Evolutionary conservation across 2,797 vertebrate genomes (phyloP), one percentile per base, ranked within the genome.

Genomic region (Varecia variegata): DNA sequence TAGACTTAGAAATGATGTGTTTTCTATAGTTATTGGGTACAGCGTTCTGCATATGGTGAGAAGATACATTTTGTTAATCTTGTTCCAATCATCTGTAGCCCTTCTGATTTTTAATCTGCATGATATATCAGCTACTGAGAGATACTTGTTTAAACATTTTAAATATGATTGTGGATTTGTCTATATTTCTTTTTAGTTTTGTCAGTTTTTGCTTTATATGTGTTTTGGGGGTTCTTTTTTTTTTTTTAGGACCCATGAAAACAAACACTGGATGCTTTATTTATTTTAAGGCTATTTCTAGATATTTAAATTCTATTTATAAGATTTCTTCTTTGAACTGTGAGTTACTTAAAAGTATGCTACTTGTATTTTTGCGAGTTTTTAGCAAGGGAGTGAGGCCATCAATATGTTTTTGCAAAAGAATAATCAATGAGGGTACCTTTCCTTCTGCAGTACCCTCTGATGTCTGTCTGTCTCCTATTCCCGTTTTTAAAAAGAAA

Each of bases 331-430:
- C 23, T 90, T 95, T 40, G 4, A 92, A 82, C 11, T 73, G 15
- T 68, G 77, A 73, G 18, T 90, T 90, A 80, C 45, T 88, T 88
- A 88, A 27, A 94, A 85, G 11, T 43, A 32, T 3, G 2, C 52
- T 52, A 62, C 88, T 96, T 95, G n/a, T 47, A 84, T 84, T 95
- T 95, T 88, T 88, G 2, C 35, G 43, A 6, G 10, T 47, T 95
- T 95, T 90, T 47, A 93, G 58, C 40, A 79, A 83, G 32, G 5
- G 40, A 92, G 14, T 43, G 5, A 89, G 23, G 35, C 17, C 11
- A 32, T 71, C 43, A 62, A 20, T 56, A 58, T 54, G 5, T 60
- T 70, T 40, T 52, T 68, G 81, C 45, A 74, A 88, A 85, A 84
- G n/a, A 58, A 21, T 45, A 79, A 20, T 65, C 15, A 3, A 17